Base-by-base conservation (phyloP, 2,888 invertebrate genomes). In the Tanytarsus gracilentus region DNA sequence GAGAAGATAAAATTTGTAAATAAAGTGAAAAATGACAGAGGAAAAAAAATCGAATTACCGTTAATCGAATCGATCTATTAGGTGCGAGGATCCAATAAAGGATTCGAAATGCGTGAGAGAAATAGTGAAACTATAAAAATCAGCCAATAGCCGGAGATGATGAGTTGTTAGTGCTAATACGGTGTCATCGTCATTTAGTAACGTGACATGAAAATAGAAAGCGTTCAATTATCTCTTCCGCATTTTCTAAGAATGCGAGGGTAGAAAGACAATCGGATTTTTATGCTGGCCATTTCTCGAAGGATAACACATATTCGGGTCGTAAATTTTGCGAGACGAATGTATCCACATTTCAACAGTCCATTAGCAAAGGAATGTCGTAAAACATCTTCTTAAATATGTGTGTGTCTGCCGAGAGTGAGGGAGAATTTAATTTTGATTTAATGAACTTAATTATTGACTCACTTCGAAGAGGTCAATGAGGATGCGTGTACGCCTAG, bases 361-460 rank as follows among this genome's bases (percentile, higher is more conserved):
- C 55, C 55, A 56, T 56, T 56, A 56, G 39, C 11, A 14, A 26
- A 7, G 40, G 16, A 56, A n/a, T n/a, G n/a, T 56, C 55, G 26
- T 56, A 56, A 56, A 56, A 56, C 25, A 39, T 39, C 27, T 39
- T n/a, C 8, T 36, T 56, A 56, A 56, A 56, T 56, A 44, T 44
- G 44, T 44, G 44, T n/a, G n/a, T n/a, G n/a, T n/a, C n/a, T n/a
- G n/a, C n/a, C n/a, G n/a, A 14, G 3, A 33, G 2, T 36, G 29
- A 29, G 14, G 39, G n/a, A 21, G 26, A 56, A 56, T 56, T 56
- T 44, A 56, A 56, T 56, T 56, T 56, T 56, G 56, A 56, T 56
- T 56, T 56, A 56, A 56, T 44, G 40, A 44, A 56, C 16, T 39
- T 55, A 55, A 55, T 55, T 55, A 55, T 36, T 39, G 55, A 25